phyloP scores from a whole-genome alignment of 2,888 invertebrate species.

The Nomada ferruginata region DNA sequence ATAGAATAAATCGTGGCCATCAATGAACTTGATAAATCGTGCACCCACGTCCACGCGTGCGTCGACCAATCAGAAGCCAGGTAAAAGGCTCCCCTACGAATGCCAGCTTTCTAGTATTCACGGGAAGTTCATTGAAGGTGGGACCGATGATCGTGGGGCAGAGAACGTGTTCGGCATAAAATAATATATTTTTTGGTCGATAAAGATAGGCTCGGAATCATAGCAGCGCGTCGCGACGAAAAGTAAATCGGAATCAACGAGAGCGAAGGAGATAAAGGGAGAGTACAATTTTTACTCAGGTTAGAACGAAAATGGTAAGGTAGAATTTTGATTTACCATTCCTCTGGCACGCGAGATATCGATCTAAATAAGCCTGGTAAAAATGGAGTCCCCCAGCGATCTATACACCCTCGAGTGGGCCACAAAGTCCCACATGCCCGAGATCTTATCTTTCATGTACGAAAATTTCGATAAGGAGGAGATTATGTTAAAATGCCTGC shows the following conservation, averaged over 20 bases:
- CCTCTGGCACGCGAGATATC: neutral
- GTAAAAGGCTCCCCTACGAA: neutral
- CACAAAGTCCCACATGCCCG: constrained; percentile 30
- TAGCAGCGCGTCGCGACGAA: too few species aligned
- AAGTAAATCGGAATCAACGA: neutral
- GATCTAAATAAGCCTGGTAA: too few species aligned
- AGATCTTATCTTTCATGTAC: constrained; percentile 60
- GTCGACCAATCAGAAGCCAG: constrained; percentile 15
- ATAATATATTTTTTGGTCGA: too few species aligned
- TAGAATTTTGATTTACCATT: neutral
- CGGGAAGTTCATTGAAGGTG: too few species aligned
- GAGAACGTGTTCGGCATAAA: too few species aligned
- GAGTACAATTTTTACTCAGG: neutral
- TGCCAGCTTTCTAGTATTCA: constrained; percentile 15
- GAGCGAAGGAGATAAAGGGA: neutral
- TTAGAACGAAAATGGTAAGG: neutral
- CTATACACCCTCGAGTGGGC: constrained; percentile 48
- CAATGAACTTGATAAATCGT: neutral
- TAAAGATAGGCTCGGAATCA: too few species aligned
- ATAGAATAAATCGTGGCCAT: neutral
- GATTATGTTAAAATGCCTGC: constrained; percentile 65
- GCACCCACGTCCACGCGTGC: too few species aligned
- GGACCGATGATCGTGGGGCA: too few species aligned
- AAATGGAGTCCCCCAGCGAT: constrained; percentile 20
- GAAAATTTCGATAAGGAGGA: constrained; percentile 73